Base-by-base conservation (phyloP, 1,140 invertebrate genomes). In the Drosophila repletoides region DNA sequence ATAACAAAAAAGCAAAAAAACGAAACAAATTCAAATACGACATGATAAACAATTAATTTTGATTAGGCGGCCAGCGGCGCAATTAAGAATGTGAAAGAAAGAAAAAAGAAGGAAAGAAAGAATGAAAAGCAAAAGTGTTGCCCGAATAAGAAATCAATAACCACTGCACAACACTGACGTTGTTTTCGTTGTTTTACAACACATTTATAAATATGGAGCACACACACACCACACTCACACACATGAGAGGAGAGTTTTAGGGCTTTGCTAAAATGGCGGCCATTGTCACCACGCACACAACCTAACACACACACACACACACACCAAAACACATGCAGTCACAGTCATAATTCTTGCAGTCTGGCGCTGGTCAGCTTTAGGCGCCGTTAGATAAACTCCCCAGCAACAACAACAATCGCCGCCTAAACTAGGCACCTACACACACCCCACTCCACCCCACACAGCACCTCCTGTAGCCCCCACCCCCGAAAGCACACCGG, bases 31-130 rank as follows among this genome's bases (percentile, higher is more conserved):
- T 84, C 81, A 80, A 87, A 86, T 87, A 87, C 22, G 80, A 86
- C 80, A 86, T 87, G 81, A 87, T 87, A 87, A 87, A 86, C 80
- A 86, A 86, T 86, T 86, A 86, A 86, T 86, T 86, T 86, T 87
- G 80, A 86, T 86, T 86, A 86, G 79, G 66, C 60, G 66, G 75
- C 60, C 45, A 51, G 15, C 36, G 55, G 34, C 64, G 79, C 79
- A 84, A 86, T 86, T 84, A 84, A 84, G 71, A 61, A 46, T 22
- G 29, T 22, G 29, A 28, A 31, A 36, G 28, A 31, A 24, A 22
- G 17, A 43, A 33, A 51, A 51, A 43, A 15, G 31, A 49, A 49
- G 26, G 21, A 38, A 22, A 31, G 29, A 51, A 10, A 6, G 31
- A 34, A 12, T 34, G 52, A 51, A 81, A 81, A 81, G 76, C 41